Conservation (phyloP, 2,113 vertebrate genomes). For the Phyllopteryx taeniolatus region DNA sequence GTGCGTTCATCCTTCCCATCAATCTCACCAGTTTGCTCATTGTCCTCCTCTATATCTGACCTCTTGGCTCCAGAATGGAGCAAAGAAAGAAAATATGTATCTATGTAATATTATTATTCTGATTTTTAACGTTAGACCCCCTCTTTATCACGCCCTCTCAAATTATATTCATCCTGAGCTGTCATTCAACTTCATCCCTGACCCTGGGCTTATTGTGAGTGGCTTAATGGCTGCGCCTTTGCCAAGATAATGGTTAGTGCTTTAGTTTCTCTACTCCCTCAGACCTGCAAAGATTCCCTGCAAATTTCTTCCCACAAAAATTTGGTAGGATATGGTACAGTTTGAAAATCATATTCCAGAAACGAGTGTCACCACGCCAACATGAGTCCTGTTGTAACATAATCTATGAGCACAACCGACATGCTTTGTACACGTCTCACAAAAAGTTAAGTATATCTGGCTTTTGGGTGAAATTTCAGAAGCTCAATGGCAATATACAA, state of each 20-base stretch:
- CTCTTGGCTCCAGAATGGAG: slow-evolving; percentile 58
- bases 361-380: neutral
- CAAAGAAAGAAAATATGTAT: slow-evolving; percentile 62
- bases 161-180: slow-evolving; percentile 70
- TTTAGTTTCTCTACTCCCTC: slow-evolving; percentile 45
- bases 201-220: slow-evolving; percentile 64
- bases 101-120: slow-evolving; percentile 56
- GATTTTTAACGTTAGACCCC: slow-evolving; percentile 59
- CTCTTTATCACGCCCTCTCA: slow-evolving; percentile 61
- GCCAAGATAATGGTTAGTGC: slow-evolving; percentile 65
- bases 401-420: neutral
- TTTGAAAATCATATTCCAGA: neutral
- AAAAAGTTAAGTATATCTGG: too few species aligned
- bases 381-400: too few species aligned
- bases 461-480: too few species aligned
- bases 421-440: neutral
- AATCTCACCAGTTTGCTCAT: slow-evolving; percentile 66
- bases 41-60: slow-evolving; percentile 68
- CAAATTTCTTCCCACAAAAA: neutral
- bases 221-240: slow-evolving; percentile 62
- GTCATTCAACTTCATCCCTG: slow-evolving; percentile 75
- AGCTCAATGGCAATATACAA: too few species aligned
- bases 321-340: neutral
- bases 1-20: slow-evolving; percentile 57
- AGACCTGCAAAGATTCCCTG: slow-evolving; percentile 49